Percentiles rank a stretch among this genome's conserved stretches.
These are phyloP conservation scores for Lottia scabra DNA, from an alignment of 2,888 invertebrate genomes.

Conservation along the genomic window DNA sequence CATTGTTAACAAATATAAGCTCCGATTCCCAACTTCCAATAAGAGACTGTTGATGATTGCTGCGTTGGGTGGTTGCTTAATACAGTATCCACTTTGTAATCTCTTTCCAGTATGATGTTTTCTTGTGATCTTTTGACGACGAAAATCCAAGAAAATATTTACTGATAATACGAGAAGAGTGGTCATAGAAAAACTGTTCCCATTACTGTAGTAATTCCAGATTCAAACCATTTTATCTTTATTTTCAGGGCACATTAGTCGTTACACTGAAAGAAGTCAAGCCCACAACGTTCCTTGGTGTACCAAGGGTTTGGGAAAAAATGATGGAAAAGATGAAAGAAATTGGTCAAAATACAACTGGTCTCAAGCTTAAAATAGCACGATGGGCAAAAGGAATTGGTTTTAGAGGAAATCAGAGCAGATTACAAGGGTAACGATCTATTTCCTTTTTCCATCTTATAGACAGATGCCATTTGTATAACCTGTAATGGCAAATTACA, in stretches of 20 bases:
- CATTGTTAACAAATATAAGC: no score
- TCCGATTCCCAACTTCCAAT: no score
- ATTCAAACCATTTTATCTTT: background rate
- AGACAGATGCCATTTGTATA: background rate
- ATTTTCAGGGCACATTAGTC: conserved; percentile 70
- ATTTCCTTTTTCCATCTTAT: background rate
- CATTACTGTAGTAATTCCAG: no score
- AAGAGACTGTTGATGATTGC: no score
- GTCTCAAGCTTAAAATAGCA: conserved; percentile 80
- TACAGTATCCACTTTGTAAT: no score
- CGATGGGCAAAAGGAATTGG: conserved; percentile 83
- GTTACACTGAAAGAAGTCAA: conserved; percentile 74
- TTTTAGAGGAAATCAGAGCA: conserved; percentile 72
- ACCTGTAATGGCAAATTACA: no score
- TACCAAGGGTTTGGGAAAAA: conserved; percentile 94
- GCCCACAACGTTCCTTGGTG: conserved; percentile 88
- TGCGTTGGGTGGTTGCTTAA: no score
- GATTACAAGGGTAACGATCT: conserved; percentile 58
- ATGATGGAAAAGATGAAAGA: conserved; percentile 88
- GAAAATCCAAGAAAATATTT: no score
- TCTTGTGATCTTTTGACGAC: no score
- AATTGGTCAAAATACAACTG: conserved; percentile 79
- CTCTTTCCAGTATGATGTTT: no score
- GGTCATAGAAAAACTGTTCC: no score
- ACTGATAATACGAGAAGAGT: no score